Evolutionary conservation across 2,113 vertebrate species (phyloP).

Genomic region (Mustelus asterias): DNA sequence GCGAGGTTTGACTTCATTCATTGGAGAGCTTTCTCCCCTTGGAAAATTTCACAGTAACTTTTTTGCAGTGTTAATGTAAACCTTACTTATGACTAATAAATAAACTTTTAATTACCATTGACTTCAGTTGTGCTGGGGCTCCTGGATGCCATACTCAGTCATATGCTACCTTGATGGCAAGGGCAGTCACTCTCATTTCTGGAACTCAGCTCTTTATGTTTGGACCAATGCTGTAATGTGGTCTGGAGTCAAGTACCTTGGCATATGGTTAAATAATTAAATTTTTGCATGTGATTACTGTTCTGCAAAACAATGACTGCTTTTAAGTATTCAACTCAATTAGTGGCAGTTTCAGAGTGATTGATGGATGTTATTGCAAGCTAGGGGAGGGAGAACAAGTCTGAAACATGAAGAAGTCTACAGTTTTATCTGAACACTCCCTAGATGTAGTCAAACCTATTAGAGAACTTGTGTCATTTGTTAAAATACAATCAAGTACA

Average conservation of each 20-base stretch:
- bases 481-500: neutral
- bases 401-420: conserved; percentile 2
- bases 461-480: neutral
- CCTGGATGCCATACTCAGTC: neutral
- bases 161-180: neutral
- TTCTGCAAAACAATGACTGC: neutral
- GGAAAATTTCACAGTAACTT: no score
- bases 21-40: neutral
- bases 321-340: neutral
- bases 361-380: no score
- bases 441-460: neutral
- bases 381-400: neutral
- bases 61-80: no score
- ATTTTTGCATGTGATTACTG: neutral
- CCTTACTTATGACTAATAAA: no score
- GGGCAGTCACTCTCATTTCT: neutral
- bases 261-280: neutral
- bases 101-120: neutral
- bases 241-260: neutral
- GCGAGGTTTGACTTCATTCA: neutral
- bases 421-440: neutral
- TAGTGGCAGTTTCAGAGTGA: neutral
- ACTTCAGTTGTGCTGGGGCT: neutral
- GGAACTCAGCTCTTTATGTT: neutral
- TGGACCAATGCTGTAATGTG: neutral